These are phyloP conservation scores for Notothenia coriiceps DNA, from an alignment of 2,113 vertebrate species.

Conservation along the genomic window DNA sequence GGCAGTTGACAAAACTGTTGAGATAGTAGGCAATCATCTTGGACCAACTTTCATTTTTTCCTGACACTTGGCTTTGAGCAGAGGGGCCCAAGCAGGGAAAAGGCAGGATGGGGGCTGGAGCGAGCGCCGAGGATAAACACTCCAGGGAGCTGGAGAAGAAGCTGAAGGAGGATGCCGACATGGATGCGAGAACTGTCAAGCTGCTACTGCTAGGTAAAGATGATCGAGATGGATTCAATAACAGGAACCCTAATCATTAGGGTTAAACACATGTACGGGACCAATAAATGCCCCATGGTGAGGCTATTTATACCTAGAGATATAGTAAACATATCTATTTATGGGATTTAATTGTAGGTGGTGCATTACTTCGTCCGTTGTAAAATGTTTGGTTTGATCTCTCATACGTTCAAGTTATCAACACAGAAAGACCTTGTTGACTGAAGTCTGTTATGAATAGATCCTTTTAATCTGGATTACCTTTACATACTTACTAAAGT, in stretches of 20 bases:
- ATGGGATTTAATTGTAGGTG: not conserved
- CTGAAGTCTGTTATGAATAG: not conserved
- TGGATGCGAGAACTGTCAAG: slow-evolving; percentile 96
- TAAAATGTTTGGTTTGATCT: slow-evolving; percentile 2
- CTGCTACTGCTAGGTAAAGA: slow-evolving; percentile 95
- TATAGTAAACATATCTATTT: not conserved
- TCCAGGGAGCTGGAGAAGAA: slow-evolving; percentile 97
- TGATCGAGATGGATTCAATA: slow-evolving; percentile 1
- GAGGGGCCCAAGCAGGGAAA: slow-evolving; percentile 60
- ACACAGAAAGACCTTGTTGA: not conserved
- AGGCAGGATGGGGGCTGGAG: slow-evolving; percentile 93
- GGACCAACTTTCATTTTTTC: slow-evolving; percentile 67
- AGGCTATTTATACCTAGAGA: not conserved
- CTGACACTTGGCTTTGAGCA: slow-evolving; percentile 59
- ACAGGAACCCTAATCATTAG: slow-evolving; percentile 4
- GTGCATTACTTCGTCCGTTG: not conserved
- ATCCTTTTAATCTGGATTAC: not conserved
- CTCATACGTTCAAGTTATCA: not conserved
- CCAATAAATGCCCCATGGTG: not conserved
- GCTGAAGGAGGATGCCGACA: slow-evolving; percentile 96
- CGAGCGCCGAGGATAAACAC: slow-evolving; percentile 95
- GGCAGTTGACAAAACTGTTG: slow-evolving; percentile 55
- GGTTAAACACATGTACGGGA: slow-evolving; percentile 13
- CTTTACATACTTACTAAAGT: not conserved
- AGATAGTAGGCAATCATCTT: slow-evolving; percentile 58